Evolutionary conservation across 2,888 invertebrate species (phyloP).

Genomic region (Argyresthia albistria): DNA sequence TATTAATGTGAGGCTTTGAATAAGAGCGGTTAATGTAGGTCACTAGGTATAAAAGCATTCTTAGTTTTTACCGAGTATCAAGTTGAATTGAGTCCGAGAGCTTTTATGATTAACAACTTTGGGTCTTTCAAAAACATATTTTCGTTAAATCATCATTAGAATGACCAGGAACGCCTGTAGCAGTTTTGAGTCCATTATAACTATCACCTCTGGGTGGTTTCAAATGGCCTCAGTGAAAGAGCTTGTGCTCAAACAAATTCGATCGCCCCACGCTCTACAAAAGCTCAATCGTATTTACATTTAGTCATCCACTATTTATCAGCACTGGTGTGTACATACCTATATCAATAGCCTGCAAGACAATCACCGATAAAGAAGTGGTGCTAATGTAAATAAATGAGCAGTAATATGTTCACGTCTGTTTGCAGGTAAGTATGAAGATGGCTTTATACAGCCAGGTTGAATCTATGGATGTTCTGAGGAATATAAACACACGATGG

Average conservation of each 20-base stretch:
- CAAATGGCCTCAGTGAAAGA: slow-evolving; percentile 19
- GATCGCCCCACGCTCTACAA: slow-evolving; percentile 29
- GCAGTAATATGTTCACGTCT: slow-evolving; percentile 60
- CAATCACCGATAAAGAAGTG: slow-evolving; percentile 67
- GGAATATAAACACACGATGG: too few species aligned
- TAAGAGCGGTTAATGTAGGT: neutral
- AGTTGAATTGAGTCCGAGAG: too few species aligned
- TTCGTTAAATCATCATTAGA: too few species aligned
- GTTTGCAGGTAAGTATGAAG: slow-evolving; percentile 25
- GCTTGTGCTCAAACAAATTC: slow-evolving; percentile 29
- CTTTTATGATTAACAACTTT: too few species aligned
- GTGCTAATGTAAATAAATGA: slow-evolving; percentile 70
- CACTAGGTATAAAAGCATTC: neutral
- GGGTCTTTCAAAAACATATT: too few species aligned
- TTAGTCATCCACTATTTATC: slow-evolving; percentile 55
- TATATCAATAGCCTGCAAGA: slow-evolving; percentile 47
- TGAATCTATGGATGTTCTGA: too few species aligned
- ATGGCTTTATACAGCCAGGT: slow-evolving; percentile 13
- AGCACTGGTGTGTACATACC: slow-evolving; percentile 23
- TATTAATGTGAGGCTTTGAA: slow-evolving; percentile 15
- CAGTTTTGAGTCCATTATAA: neutral
- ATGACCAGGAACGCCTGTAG: too few species aligned
- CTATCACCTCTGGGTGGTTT: slow-evolving; percentile 1
- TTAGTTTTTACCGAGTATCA: too few species aligned
- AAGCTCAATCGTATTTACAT: slow-evolving; percentile 60